These are phyloP conservation scores for Melipona bicolor DNA, from an alignment of 2,888 invertebrate species.

Conservation along the genomic window DNA sequence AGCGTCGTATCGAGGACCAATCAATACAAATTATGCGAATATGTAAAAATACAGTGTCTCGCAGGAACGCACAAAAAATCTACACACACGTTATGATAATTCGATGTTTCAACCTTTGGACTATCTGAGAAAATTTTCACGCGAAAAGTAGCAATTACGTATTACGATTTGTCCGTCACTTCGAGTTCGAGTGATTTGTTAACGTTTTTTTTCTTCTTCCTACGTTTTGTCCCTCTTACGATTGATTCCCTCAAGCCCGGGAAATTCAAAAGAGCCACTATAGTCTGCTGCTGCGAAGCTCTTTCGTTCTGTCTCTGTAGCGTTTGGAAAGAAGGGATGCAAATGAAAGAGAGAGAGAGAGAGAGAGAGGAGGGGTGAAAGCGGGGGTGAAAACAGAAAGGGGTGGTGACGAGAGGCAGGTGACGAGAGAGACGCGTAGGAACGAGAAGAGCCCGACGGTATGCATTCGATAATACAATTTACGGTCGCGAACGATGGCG, in stretches of 20 bases:
- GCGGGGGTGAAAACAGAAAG: slow-evolving; percentile 2
- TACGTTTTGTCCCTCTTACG: slow-evolving; percentile 38
- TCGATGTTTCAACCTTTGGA: too few species aligned
- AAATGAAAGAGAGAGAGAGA: background rate
- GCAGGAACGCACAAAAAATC: too few species aligned
- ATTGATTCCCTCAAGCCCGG: slow-evolving; percentile 28
- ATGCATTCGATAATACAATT: slow-evolving; percentile 82
- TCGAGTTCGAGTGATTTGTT: background rate
- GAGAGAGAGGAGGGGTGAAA: background rate
- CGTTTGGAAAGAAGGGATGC: slow-evolving; percentile 7
- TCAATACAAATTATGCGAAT: too few species aligned
- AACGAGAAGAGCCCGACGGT: slow-evolving; percentile 63
- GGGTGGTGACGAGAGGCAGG: background rate
- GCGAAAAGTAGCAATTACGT: background rate
- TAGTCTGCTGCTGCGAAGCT: background rate
- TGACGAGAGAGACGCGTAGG: slow-evolving; percentile 26
- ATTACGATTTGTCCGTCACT: background rate
- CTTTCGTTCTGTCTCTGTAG: background rate
- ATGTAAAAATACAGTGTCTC: too few species aligned
- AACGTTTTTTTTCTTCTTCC: background rate
- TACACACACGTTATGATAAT: too few species aligned
- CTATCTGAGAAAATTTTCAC: too few species aligned
- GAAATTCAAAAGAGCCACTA: slow-evolving; percentile 52
- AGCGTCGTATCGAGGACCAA: too few species aligned
- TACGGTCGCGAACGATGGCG: slow-evolving; percentile 79